Evolutionary conservation across 2,113 vertebrate genomes (phyloP).

Genomic region (Xyliphius kryptos): DNA sequence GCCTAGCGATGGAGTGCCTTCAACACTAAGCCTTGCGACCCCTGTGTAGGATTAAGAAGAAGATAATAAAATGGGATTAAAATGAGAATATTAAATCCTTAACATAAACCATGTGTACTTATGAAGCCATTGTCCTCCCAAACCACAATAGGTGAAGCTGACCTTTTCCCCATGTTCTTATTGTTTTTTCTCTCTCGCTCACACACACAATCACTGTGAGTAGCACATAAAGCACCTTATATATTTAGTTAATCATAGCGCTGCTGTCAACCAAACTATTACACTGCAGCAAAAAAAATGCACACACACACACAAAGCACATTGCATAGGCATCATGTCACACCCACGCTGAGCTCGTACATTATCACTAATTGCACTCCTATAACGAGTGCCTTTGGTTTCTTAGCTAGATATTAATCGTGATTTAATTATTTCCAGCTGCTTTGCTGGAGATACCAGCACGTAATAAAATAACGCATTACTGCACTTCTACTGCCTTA

Average conservation of each 20-base stretch:
- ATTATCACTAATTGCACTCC: conserved; percentile 24
- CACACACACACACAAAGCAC: conserved; percentile 3
- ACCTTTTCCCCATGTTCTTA: no score
- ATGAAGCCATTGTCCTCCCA: no score
- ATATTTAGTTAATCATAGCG: conserved; percentile 8
- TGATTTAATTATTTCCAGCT: background rate
- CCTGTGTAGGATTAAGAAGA: no score
- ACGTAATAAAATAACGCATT: background rate
- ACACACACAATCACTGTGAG: no score
- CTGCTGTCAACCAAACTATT: background rate
- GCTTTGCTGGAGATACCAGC: no score
- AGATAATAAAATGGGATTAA: no score
- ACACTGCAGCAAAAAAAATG: conserved; percentile 5
- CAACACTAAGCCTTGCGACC: no score
- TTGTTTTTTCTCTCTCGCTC: no score
- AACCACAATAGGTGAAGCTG: no score
- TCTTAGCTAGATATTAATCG: background rate
- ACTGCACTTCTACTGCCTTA: background rate
- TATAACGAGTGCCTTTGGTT: background rate
- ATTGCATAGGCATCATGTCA: conserved; percentile 2
- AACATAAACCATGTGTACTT: no score
- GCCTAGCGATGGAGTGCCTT: no score
- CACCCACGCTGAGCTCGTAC: conserved; percentile 8
- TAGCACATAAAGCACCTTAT: background rate
- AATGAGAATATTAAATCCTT: no score